Conservation (phyloP, 1,140 invertebrate genomes). For the Saccostrea echinata region DNA sequence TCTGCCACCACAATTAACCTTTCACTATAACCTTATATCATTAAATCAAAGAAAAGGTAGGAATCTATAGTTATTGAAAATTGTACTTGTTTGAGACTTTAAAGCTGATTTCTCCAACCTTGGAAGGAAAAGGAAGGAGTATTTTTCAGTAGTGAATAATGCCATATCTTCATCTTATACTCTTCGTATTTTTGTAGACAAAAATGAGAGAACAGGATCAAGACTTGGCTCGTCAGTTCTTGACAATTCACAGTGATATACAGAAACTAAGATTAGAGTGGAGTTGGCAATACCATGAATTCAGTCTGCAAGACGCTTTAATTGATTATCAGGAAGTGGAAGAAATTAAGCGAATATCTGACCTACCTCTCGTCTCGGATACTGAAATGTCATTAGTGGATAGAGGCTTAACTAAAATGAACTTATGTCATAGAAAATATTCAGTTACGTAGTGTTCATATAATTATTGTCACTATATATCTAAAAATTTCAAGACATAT, state of each 20-base stretch:
- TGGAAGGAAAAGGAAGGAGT: no score
- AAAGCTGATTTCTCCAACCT: no score
- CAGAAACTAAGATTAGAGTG: constrained; percentile 46
- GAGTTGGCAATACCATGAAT: constrained; percentile 42
- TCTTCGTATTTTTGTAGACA: constrained; percentile 5
- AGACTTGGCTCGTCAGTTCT: constrained; percentile 32
- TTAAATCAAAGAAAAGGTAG: no score
- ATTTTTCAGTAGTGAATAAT: no score
- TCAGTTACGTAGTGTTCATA: neutral
- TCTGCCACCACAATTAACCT: no score
- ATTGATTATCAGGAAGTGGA: constrained; percentile 31
- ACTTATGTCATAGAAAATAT: constrained; percentile 41
- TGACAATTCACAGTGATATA: constrained; percentile 33
- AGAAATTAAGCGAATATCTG: constrained; percentile 33
- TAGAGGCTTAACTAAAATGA: constrained; percentile 43
- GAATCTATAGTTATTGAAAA: no score
- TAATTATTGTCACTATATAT: no score
- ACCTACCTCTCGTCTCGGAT: constrained; percentile 24
- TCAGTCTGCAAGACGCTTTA: constrained; percentile 32
- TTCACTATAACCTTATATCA: no score
- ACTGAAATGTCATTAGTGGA: constrained; percentile 21
- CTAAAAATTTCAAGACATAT: no score
- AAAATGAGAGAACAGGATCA: constrained; percentile 48
- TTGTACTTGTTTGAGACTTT: no score
- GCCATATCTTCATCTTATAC: neutral